phyloP scores from a whole-genome alignment of 2,888 invertebrate species.

The Polylopha cassiicola region DNA sequence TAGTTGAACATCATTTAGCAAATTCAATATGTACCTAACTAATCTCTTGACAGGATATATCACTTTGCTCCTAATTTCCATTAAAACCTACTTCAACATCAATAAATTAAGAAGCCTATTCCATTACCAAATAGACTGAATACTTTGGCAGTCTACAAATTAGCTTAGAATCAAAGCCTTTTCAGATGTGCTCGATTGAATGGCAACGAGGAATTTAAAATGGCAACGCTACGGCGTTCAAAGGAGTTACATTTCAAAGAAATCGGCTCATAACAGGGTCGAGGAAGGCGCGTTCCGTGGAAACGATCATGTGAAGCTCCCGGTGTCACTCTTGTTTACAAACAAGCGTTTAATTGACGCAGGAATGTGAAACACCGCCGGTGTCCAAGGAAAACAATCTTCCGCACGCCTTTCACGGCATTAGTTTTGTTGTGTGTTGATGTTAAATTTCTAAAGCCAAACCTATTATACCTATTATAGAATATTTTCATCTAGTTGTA shows the following conservation, averaged over 20 bases:
- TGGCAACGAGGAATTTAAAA: constrained; percentile 30
- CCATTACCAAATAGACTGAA: constrained; percentile 3
- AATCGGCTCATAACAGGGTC: constrained; percentile 32
- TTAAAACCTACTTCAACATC: not conserved
- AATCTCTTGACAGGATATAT: too few species aligned
- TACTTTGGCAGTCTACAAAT: constrained; percentile 14
- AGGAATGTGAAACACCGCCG: constrained; percentile 63
- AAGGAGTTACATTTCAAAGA: constrained; percentile 46
- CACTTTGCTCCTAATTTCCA: too few species aligned
- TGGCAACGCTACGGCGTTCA: constrained; percentile 33
- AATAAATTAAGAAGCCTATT: constrained; percentile 1
- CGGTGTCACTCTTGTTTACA: constrained; percentile 60
- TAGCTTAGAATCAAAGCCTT: constrained; percentile 24
- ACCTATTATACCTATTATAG: too few species aligned
- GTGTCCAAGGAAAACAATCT: constrained; percentile 54
- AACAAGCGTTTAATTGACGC: constrained; percentile 66
- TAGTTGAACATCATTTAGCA: too few species aligned
- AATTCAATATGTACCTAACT: too few species aligned
- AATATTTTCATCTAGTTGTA: too few species aligned
- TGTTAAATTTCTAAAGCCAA: constrained; percentile 31
- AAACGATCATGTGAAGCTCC: constrained; percentile 48
- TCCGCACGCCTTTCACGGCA: constrained; percentile 35
- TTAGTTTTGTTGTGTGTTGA: constrained; percentile 26
- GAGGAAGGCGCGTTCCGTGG: constrained; percentile 51
- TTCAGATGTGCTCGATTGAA: constrained; percentile 31